These are phyloP conservation scores for Gadus macrocephalus DNA, from an alignment of 2,113 vertebrate genomes.

Conservation along the genomic window DNA sequence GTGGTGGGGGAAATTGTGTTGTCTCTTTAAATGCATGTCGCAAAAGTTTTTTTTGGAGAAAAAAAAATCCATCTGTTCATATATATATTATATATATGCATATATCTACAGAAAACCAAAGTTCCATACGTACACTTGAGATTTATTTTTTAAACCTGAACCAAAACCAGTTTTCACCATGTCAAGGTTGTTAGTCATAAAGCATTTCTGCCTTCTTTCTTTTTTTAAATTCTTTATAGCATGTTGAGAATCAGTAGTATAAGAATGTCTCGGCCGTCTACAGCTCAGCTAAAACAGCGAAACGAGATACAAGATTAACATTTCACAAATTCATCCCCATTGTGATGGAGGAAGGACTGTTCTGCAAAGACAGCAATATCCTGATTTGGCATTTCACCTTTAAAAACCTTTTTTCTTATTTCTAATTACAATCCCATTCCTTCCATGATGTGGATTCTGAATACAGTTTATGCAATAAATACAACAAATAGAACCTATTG, in stretches of 20 bases:
- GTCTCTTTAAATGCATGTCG: slow-evolving; percentile 66
- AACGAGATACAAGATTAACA: slow-evolving; percentile 86
- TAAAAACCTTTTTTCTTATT: neutral
- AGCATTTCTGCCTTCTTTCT: slow-evolving; percentile 39
- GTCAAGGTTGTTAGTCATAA: slow-evolving; percentile 65
- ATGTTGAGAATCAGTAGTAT: slow-evolving; percentile 88
- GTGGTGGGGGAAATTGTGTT: neutral
- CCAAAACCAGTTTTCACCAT: slow-evolving; percentile 74
- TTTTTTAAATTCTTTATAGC: slow-evolving; percentile 51
- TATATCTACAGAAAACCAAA: slow-evolving; percentile 53
- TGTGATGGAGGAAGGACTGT: slow-evolving; percentile 42
- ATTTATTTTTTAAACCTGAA: slow-evolving; percentile 72
- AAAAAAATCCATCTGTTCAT: slow-evolving; percentile 65
- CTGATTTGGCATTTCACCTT: neutral
- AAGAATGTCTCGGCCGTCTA: slow-evolving; percentile 84
- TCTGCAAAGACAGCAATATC: slow-evolving; percentile 11
- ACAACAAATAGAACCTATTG: neutral
- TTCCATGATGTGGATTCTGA: neutral
- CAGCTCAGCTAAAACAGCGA: slow-evolving; percentile 85
- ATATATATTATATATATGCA: too few species aligned
- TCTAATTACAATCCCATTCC: neutral
- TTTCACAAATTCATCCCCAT: slow-evolving; percentile 72
- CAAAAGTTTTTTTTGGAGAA: slow-evolving; percentile 55
- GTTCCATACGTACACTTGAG: slow-evolving; percentile 75
- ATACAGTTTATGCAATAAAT: neutral